Evolutionary conservation across 2,888 invertebrate genomes (phyloP).

Genomic region (Cerceris ruficornis): DNA sequence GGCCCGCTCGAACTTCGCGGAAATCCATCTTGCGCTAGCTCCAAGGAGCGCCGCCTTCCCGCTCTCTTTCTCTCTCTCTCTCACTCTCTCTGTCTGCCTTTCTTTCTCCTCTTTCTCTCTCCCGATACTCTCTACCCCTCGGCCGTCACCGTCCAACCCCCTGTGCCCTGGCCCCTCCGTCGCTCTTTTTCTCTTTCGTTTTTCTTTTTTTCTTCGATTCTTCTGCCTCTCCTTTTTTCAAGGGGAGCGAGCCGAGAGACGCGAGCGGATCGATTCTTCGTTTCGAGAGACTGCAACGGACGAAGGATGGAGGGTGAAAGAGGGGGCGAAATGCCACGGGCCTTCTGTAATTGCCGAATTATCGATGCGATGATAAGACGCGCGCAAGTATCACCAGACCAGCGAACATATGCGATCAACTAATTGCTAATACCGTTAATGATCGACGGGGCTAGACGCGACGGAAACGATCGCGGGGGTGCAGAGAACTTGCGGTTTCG

Average conservation of each 20-base stretch:
- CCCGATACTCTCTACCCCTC: slow-evolving; percentile 11
- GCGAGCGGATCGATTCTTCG: slow-evolving; percentile 66
- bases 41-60: slow-evolving; percentile 42
- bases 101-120: slow-evolving; percentile 15
- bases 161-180: slow-evolving; percentile 16
- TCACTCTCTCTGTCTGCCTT: slow-evolving; percentile 26
- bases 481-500: slow-evolving; percentile 26
- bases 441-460: slow-evolving; percentile 27
- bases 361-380: slow-evolving; percentile 28
- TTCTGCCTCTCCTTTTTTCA: slow-evolving; percentile 61
- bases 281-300: slow-evolving; percentile 63
- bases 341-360: slow-evolving; percentile 58
- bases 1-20: slow-evolving; percentile 70
- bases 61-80: slow-evolving; percentile 48
- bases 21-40: slow-evolving; percentile 70
- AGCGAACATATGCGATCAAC: slow-evolving; percentile 16
- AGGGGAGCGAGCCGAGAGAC: slow-evolving; percentile 55
- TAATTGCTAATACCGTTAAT: slow-evolving; percentile 46
- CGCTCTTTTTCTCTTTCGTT: slow-evolving; percentile 28
- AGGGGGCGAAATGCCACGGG: slow-evolving; percentile 29
- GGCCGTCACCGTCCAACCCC: not conserved
- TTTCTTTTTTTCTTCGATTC: slow-evolving; percentile 59
- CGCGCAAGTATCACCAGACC: slow-evolving; percentile 11
- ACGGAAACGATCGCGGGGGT: not conserved
- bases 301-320: not conserved